Evolutionary conservation across 2,888 invertebrate species (phyloP).

Genomic region (Aradus depressus): DNA sequence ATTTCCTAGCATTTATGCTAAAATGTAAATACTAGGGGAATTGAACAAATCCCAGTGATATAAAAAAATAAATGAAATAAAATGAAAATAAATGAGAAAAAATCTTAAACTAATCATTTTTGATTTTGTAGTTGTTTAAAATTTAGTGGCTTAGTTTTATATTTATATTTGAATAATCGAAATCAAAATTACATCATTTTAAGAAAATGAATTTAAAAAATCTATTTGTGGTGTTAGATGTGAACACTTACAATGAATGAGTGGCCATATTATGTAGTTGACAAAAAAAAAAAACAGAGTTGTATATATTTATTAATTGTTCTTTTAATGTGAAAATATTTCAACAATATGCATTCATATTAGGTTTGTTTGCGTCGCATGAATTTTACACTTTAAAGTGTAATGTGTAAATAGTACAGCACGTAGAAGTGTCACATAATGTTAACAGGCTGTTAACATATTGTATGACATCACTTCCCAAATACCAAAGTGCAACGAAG

Average conservation of each 20-base stretch:
- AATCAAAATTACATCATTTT: conserved; percentile 15
- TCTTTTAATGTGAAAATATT: too few species aligned
- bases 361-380: too few species aligned
- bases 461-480: too few species aligned
- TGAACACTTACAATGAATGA: conserved; percentile 14
- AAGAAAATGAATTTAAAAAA: conserved; percentile 3
- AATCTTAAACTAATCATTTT: neutral
- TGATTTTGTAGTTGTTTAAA: neutral
- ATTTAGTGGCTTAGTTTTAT: neutral
- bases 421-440: too few species aligned
- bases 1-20: conserved; percentile 31
- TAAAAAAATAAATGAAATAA: conserved; percentile 6
- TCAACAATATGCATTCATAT: too few species aligned
- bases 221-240: too few species aligned
- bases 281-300: too few species aligned
- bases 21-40: conserved; percentile 31
- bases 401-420: too few species aligned
- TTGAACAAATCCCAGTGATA: conserved; percentile 27
- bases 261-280: conserved; percentile 15
- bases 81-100: neutral
- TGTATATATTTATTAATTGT: too few species aligned
- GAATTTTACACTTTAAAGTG: too few species aligned
- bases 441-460: too few species aligned
- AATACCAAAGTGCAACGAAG: too few species aligned
- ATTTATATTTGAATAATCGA: conserved; percentile 4